These are phyloP conservation scores for Sericinus montela DNA, from an alignment of 2,888 invertebrate species.

Conservation along the genomic window DNA sequence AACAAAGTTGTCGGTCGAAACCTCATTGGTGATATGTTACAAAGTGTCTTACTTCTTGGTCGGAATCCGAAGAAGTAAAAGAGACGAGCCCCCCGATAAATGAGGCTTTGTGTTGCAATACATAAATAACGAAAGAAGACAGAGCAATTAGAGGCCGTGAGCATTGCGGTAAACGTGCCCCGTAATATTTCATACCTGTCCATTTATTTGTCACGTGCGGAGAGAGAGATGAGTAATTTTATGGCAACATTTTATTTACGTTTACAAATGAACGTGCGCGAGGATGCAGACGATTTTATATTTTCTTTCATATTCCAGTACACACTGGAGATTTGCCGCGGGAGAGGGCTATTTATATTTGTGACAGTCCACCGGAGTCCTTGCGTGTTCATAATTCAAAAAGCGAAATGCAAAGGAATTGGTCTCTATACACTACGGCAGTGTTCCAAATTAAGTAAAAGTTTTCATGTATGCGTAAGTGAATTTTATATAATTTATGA, in stretches of 20 bases:
- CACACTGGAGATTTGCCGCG: slow-evolving; percentile 9
- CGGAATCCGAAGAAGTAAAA: neutral
- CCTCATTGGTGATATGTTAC: neutral
- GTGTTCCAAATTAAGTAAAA: too few relatives aligned
- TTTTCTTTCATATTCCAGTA: slow-evolving; percentile 20
- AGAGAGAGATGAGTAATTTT: slow-evolving; percentile 25
- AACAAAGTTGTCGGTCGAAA: neutral
- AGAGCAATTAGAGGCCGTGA: slow-evolving; percentile 18
- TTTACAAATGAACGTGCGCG: slow-evolving; percentile 25
- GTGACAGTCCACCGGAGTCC: slow-evolving; percentile 10
- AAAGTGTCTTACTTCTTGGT: neutral
- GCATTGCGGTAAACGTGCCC: slow-evolving; percentile 6
- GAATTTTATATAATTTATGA: too few relatives aligned
- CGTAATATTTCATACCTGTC: slow-evolving; percentile 23
- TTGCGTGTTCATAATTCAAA: slow-evolving; percentile 11
- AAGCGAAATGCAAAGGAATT: neutral
- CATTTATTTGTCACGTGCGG: slow-evolving; percentile 21
- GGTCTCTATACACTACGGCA: neutral
- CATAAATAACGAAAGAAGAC: slow-evolving; percentile 19
- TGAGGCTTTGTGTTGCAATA: slow-evolving; percentile 13
- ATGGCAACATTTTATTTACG: slow-evolving; percentile 26
- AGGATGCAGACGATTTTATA: slow-evolving; percentile 18
- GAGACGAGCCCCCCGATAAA: neutral
- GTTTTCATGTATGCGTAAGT: too few relatives aligned
- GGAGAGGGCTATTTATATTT: slow-evolving; percentile 14